These are phyloP conservation scores for Heterocephalus glaber DNA, from an alignment of 2,113 vertebrate species.

Conservation along the genomic window DNA sequence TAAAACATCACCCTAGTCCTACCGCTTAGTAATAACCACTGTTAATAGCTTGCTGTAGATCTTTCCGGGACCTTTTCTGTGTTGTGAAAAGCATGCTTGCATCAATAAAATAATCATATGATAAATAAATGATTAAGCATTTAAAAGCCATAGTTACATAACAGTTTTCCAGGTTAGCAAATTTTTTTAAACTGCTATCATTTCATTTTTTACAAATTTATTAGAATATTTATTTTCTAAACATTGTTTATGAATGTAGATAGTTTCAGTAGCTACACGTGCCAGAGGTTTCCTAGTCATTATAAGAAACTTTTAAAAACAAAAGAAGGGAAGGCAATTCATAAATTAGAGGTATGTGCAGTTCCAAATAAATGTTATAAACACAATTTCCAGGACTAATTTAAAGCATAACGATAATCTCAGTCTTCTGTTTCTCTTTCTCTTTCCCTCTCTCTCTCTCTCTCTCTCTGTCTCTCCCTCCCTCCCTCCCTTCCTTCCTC, in stretches of 20 bases:
- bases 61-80: background rate
- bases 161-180: background rate
- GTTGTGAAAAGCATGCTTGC: background rate
- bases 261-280: background rate
- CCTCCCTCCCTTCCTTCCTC: too few species aligned
- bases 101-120: background rate
- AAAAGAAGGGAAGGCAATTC: background rate
- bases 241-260: background rate
- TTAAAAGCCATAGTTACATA: background rate
- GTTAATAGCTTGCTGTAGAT: background rate
- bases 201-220: slow-evolving; percentile 29
- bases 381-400: background rate
- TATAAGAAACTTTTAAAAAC: background rate
- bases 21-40: background rate
- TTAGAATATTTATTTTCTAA: slow-evolving; percentile 45
- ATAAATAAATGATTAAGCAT: background rate
- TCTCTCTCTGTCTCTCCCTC: background rate
- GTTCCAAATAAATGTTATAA: slow-evolving; percentile 24
- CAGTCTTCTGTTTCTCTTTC: background rate
- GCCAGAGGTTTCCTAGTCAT: background rate
- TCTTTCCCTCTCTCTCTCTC: background rate
- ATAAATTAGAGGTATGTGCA: background rate
- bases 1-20: background rate
- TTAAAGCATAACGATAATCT: background rate
- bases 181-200: slow-evolving; percentile 14